Evolutionary conservation across 1,140 invertebrate species (phyloP), one percentile per base, ranked within the genome.

Genomic region (Zaprionus camerounensis): DNA sequence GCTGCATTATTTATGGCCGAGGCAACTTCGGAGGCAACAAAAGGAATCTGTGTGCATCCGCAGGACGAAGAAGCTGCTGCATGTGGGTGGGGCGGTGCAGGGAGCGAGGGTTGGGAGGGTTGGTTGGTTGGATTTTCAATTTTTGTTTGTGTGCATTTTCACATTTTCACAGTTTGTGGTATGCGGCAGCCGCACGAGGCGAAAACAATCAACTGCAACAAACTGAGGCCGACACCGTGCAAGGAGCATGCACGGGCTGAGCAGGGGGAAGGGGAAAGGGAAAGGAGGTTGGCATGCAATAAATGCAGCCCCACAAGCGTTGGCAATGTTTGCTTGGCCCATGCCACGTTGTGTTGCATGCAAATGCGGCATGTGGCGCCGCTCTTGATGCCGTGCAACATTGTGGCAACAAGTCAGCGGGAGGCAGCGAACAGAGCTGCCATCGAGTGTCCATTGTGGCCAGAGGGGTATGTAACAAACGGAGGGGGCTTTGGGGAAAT

Each of bases 1-100:
- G 81, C 84, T 70, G 71, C 85, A 84, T 90, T 84, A 88, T 88
- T 90, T 88, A 88, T 88, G 85, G 81, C 78, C 57, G 64, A 77
- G 70, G 28, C 80, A 24, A 70, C 55, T 65, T 17, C 26, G 26
- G 57, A 71, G 76, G 38, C 44, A 71, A 71, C 74, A 76, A 73
- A 73, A 73, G 70, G 63, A 68, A 76, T 61, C 65, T 56, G 26
- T 69, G 34, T 68, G 59, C 51, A 34, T 26, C 24, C 22, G 28
- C 49, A 34, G 34, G 6, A 44, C 24, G 11, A 46, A 70, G 28
- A 58, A 68, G 63, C 67, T 64, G 67, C 76, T 74, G 68, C 28
- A 36, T 31, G 46, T 9, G 56, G 24, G 53, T 31, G 26, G 56
- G 24, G 26, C 17, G 26, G 2, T 7, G 20, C 17, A 31, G 13